Base-by-base conservation (phyloP, 92 coral and sea anemone species). In the Hydrozoanthus gracilis region DNA sequence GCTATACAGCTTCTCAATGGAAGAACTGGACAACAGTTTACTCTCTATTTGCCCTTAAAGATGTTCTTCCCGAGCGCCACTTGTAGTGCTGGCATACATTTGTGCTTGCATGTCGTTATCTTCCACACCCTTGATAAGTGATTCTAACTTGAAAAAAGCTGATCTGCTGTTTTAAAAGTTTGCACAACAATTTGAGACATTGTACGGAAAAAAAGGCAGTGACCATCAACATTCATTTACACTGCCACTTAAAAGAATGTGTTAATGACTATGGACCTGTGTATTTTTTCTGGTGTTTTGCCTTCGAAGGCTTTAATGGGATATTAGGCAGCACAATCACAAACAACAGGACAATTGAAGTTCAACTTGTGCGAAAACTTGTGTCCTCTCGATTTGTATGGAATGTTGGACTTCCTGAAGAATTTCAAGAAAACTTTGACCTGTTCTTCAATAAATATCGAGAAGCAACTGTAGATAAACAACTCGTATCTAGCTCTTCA, bases 1-100 rank as follows among this genome's bases (percentile, higher is more conserved):
- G 90, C 12, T 92, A 89, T 82, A 89, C 90, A 4, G 92, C 94
- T 44, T 84, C 87, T 5, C 92, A 86, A 16, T 89, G 89, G 91
- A 91, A 88, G 79, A 91, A 91, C 77, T 88, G 93, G 91, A 88
- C 89, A 5, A 44, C 86, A 9, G 71, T 88, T 66, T 87, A 82
- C 51, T 87, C 91, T 14, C 82, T 88, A 51, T 88, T 16, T 88
- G 73, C 82, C 71, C 27, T 88, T 46, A 78, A 89, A 62, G 79
- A 78, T 9, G 67, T 89, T 48, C 56, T 89, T 78, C 88, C 92
- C 66, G 88, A 83, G 11, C 52, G 18, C 7, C 91, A 88, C 77
- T 83, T 83, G 14, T 64, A 71, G 51, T 88, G 91, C 87, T 88
- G 90, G 87, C 87, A 88, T 46, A 79, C 90, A 44, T 88, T 88